Evolutionary conservation across 2,113 vertebrate genomes (phyloP).

Genomic region (Colossoma macropomum): DNA sequence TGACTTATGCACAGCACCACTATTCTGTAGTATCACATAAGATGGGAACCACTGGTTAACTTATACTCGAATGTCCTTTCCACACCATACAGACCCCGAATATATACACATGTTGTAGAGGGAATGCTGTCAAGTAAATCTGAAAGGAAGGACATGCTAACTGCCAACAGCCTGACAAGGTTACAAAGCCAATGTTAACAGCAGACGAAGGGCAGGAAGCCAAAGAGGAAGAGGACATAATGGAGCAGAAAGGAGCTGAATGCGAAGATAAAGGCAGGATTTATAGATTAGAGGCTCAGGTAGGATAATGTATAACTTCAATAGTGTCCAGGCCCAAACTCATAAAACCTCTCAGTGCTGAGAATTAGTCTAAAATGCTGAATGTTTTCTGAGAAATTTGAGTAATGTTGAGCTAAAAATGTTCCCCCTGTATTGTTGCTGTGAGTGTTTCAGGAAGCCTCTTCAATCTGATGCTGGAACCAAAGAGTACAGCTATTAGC

Average conservation of each 20-base stretch:
- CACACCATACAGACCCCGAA: neutral
- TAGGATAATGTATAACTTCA: neutral
- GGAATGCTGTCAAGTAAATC: constrained; percentile 11
- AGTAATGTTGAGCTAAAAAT: neutral
- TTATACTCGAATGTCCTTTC: neutral
- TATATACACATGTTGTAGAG: neutral
- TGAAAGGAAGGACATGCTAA: constrained; percentile 14
- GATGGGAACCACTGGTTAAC: too few species aligned
- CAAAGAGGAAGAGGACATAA: constrained; percentile 9
- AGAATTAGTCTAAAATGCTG: neutral
- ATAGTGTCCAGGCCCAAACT: neutral
- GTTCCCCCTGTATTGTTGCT: neutral
- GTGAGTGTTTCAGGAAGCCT: neutral
- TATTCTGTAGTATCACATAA: neutral
- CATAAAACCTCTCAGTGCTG: neutral
- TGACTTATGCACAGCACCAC: too few species aligned
- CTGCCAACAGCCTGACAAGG: constrained; percentile 29
- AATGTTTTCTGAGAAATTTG: neutral
- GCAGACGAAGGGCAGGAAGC: neutral
- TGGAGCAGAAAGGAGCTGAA: neutral
- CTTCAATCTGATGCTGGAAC: neutral
- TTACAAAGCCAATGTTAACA: constrained; percentile 8
- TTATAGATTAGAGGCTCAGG: constrained; percentile 3
- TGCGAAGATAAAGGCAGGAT: neutral
- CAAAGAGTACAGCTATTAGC: neutral